Conservation (phyloP, 1,140 invertebrate species). For the Himalopsyche phryganea region DNA sequence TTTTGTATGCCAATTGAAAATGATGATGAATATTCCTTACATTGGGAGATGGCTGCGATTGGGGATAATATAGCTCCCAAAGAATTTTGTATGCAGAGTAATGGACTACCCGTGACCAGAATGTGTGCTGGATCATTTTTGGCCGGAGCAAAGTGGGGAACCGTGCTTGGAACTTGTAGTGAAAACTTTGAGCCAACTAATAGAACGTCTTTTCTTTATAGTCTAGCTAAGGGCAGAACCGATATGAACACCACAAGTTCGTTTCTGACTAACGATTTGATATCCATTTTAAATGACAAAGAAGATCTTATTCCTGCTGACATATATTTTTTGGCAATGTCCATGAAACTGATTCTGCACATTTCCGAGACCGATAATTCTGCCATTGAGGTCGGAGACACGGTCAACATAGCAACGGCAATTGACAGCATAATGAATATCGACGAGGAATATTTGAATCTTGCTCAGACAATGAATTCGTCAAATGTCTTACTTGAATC, state of each 20-base stretch:
- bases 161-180: conserved; percentile 44
- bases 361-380: conserved; percentile 39
- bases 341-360: conserved; percentile 43
- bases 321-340: conserved; percentile 52
- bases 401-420: conserved; percentile 46
- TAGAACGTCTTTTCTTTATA: conserved; percentile 45
- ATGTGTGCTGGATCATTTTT: conserved; percentile 47
- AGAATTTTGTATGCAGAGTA: conserved; percentile 50
- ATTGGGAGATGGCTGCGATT: conserved; percentile 47
- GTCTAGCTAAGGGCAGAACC: conserved; percentile 41
- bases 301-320: conserved; percentile 49
- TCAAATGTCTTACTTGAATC: conserved; percentile 54
- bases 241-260: conserved; percentile 37
- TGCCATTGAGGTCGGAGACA: conserved; percentile 43
- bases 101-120: conserved; percentile 49
- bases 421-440: conserved; percentile 50
- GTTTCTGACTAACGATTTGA: conserved; percentile 43
- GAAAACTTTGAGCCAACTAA: conserved; percentile 41
- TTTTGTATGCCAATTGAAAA: conserved; percentile 44
- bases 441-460: conserved; percentile 43
- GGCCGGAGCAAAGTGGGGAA: conserved; percentile 44
- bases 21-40: conserved; percentile 35
- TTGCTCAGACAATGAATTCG: conserved; percentile 51
- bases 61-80: conserved; percentile 45
- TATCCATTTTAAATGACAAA: conserved; percentile 39